Percentiles rank a stretch among this genome's conserved stretches.
Evolutionary conservation across 2,113 vertebrate genomes (phyloP).

Genomic region (Neogobius melanostomus): DNA sequence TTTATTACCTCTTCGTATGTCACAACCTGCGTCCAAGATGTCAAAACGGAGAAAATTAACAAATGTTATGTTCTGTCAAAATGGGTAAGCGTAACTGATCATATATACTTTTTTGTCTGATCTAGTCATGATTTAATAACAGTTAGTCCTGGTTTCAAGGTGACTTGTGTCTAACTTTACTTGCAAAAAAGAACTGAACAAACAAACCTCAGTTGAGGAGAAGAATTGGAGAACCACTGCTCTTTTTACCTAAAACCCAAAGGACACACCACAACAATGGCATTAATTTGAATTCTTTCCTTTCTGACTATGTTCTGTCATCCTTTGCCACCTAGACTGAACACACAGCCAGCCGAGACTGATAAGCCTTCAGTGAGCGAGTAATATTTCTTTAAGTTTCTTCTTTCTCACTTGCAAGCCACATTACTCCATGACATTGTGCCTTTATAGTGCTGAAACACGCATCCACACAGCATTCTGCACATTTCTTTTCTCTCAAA

Average conservation of each 20-base stretch:
- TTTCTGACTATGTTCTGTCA: slow-evolving; percentile 19
- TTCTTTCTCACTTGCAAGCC: slow-evolving; percentile 30
- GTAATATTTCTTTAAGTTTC: slow-evolving; percentile 43
- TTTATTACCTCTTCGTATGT: too few relatives aligned
- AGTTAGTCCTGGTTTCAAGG: not conserved
- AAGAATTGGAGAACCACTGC: not conserved
- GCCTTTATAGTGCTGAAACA: slow-evolving; percentile 10
- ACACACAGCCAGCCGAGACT: slow-evolving; percentile 47
- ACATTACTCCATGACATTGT: slow-evolving; percentile 43
- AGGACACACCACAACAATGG: slow-evolving; percentile 5
- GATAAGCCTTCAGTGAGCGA: slow-evolving; percentile 48
- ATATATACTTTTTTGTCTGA: too few relatives aligned
- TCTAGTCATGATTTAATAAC: too few relatives aligned
- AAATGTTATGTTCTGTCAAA: too few relatives aligned
- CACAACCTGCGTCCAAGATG: too few relatives aligned
- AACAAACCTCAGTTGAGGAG: too few relatives aligned
- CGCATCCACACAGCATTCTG: not conserved
- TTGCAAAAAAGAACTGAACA: not conserved
- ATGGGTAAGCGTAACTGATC: too few relatives aligned
- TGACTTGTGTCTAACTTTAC: not conserved
- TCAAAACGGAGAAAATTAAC: too few relatives aligned
- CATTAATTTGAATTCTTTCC: slow-evolving; percentile 32
- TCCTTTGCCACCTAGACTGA: slow-evolving; percentile 32
- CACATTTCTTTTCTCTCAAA: slow-evolving; percentile 21
- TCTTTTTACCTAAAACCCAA: slow-evolving; percentile 24